A percentile compares a stretch with the other conserved stretches of the same genome.
phyloP scores from a whole-genome alignment of 2,797 vertebrate species.

The Enteromius afrohamiltoni region DNA sequence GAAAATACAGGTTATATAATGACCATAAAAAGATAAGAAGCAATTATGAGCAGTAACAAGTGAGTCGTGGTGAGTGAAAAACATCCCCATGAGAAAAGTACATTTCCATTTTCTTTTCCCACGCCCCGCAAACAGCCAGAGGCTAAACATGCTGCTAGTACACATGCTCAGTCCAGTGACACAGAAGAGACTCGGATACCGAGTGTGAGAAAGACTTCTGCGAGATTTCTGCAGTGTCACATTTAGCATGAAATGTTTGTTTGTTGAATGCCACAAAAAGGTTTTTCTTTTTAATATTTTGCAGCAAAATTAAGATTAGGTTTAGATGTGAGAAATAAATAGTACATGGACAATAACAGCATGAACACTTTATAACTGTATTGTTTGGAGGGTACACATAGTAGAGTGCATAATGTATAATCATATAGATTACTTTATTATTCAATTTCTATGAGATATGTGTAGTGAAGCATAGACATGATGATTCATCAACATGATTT shows the following conservation, averaged over 20 bases:
- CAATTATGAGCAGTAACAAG: neutral
- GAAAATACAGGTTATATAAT: neutral
- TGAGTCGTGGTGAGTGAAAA: neutral
- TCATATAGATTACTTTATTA: neutral
- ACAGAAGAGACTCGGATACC: neutral
- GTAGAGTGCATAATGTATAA: neutral
- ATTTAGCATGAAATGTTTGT: neutral
- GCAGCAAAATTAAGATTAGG: neutral
- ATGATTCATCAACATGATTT: neutral
- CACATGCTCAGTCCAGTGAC: constrained; percentile 5
- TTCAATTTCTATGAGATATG: neutral
- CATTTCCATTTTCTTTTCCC: constrained; percentile 56
- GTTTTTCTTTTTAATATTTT: neutral
- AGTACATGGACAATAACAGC: neutral
- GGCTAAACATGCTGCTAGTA: constrained; percentile 32
- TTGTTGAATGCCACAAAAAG: neutral
- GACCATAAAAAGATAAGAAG: neutral
- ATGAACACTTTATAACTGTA: neutral
- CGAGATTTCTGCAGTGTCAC: neutral
- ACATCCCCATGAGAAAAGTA: constrained; percentile 36
- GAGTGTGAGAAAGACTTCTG: neutral
- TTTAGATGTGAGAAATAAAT: neutral
- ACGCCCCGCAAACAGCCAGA: constrained; percentile 43
- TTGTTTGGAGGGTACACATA: neutral
- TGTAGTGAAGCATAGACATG: no score